A percentile compares a stretch with the other conserved stretches of the same genome.
Evolutionary conservation across 2,888 invertebrate genomes (phyloP).

Genomic region (Caradrina kadenii): DNA sequence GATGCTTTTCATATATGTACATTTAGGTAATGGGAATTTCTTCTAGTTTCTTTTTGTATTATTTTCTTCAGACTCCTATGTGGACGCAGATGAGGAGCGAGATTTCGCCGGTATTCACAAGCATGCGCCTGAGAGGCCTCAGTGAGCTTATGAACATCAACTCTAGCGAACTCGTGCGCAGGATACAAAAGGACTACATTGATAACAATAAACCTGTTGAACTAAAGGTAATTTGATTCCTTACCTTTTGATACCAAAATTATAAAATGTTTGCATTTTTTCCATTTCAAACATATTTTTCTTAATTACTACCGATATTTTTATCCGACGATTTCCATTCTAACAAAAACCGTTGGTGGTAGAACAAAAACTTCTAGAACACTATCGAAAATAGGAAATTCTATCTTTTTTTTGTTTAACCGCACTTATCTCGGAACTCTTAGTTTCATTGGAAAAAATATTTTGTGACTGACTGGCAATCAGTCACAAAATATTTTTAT

Average conservation of each 20-base stretch:
- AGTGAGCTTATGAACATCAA: constrained; percentile 83
- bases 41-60: no score
- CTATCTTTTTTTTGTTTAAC: no score
- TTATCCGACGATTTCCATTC: not conserved
- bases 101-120: constrained; percentile 81
- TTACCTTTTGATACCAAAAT: constrained; percentile 6
- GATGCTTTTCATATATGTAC: no score
- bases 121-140: constrained; percentile 72
- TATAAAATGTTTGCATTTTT: no score
- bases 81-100: constrained; percentile 79
- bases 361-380: not conserved
- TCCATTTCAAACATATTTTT: not conserved
- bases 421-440: no score
- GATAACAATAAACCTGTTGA: constrained; percentile 72
- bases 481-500: no score
- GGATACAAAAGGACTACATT: constrained; percentile 76
- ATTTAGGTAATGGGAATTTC: no score
- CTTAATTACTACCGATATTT: not conserved
- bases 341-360: not conserved
- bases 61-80: constrained; percentile 74
- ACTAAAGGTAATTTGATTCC: constrained; percentile 72
- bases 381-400: no score
- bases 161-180: constrained; percentile 75
- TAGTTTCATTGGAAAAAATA: no score
- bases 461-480: no score